These are phyloP conservation scores for Melitaea cinxia DNA, from an alignment of 1,140 invertebrate genomes.

Conservation along the genomic window DNA sequence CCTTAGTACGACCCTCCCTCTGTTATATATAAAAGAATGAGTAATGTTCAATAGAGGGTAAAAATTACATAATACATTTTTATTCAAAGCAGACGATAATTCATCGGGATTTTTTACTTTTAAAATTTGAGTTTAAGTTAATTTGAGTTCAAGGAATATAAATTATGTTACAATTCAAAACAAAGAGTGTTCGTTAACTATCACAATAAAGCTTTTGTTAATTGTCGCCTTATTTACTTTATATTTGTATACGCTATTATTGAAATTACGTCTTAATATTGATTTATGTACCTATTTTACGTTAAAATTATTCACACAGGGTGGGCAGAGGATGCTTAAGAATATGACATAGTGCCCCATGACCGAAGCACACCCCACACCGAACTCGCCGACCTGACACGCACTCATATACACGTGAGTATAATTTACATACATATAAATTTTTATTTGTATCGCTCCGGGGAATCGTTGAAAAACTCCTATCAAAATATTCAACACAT, in stretches of 20 bases:
- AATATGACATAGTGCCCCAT: conserved; percentile 77
- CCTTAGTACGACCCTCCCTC: background rate
- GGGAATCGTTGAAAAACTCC: background rate
- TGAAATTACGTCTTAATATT: background rate
- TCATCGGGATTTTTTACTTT: background rate
- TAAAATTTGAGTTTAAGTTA: background rate
- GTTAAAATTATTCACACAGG: conserved; percentile 40
- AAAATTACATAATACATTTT: background rate
- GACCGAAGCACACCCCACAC: conserved; percentile 62
- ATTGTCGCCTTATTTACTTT: background rate
- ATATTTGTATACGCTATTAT: background rate
- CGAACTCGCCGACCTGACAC: conserved; percentile 63
- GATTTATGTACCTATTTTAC: conserved; percentile 3
- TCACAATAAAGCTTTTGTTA: background rate
- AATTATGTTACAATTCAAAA: background rate
- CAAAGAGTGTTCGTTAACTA: background rate
- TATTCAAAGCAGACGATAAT: background rate
- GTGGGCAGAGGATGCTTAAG: conserved; percentile 50
- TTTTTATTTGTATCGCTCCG: too few species aligned
- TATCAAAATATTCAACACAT: too few species aligned
- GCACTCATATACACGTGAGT: conserved; percentile 60
- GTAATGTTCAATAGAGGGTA: background rate
- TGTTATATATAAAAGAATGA: background rate
- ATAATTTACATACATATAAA: conserved; percentile 5
- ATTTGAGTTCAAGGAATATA: too few species aligned